A percentile compares a stretch with the other conserved stretches of the same genome.
These are phyloP conservation scores for Ormyrus thymus DNA, from an alignment of 2,888 invertebrate species.

Conservation along the genomic window DNA sequence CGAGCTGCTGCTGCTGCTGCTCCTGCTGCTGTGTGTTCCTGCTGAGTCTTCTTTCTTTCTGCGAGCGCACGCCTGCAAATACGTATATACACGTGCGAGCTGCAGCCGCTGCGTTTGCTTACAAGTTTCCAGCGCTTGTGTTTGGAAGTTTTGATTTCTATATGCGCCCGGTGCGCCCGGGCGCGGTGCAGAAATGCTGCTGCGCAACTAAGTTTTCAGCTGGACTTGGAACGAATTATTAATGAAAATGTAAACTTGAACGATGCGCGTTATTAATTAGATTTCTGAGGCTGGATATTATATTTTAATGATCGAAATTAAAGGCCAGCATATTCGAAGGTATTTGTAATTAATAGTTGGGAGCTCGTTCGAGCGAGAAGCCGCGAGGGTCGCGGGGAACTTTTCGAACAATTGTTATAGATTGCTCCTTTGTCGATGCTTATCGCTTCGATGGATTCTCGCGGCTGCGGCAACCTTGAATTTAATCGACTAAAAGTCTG, in stretches of 20 bases:
- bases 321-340: constrained; percentile 26
- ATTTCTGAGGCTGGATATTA: constrained; percentile 13
- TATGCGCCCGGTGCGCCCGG: neutral
- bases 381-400: constrained; percentile 47
- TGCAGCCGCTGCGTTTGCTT: constrained; percentile 29
- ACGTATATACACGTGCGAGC: neutral
- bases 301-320: constrained; percentile 48
- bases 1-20: neutral
- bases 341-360: constrained; percentile 59
- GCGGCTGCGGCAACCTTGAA: constrained; percentile 31
- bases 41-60: constrained; percentile 10
- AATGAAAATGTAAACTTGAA: neutral
- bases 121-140: constrained; percentile 38
- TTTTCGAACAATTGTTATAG: constrained; percentile 60
- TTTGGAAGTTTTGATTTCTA: constrained; percentile 54
- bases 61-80: too few species aligned
- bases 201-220: neutral
- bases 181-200: neutral
- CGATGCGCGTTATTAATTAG: neutral
- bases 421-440: constrained; percentile 60
- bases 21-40: neutral
- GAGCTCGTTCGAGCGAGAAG: constrained; percentile 29
- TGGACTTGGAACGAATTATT: neutral
- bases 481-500: constrained; percentile 41
- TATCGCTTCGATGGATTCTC: constrained; percentile 51